Percentiles rank a stretch among this genome's conserved stretches.
Evolutionary conservation across 2,797 vertebrate genomes (phyloP).

Genomic region (Thunnus albacares): DNA sequence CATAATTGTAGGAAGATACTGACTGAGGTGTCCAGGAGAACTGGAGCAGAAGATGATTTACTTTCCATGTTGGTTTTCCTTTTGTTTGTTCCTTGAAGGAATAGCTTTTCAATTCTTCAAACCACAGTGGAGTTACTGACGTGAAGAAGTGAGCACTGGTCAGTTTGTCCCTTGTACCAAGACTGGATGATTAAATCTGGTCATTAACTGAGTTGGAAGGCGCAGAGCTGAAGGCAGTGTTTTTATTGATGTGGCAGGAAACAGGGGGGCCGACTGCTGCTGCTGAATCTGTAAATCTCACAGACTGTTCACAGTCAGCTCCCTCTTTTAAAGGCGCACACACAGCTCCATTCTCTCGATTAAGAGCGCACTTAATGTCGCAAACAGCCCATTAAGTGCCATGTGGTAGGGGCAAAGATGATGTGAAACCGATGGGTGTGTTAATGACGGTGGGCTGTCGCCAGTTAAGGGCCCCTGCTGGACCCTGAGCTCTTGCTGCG

Average conservation of each 20-base stretch:
- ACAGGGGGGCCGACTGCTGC: slow-evolving; percentile 65
- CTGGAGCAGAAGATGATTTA: slow-evolving; percentile 18
- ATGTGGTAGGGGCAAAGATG: slow-evolving; percentile 68
- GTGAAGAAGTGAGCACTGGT: slow-evolving; percentile 49
- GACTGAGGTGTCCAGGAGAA: slow-evolving; percentile 23
- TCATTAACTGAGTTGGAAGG: slow-evolving; percentile 80
- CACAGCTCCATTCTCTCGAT: slow-evolving; percentile 73
- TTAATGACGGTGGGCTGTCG: slow-evolving; percentile 74
- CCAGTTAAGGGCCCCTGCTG: slow-evolving; percentile 39
- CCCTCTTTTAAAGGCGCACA: slow-evolving; percentile 78
- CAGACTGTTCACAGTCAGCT: slow-evolving; percentile 78
- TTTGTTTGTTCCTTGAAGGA: slow-evolving; percentile 11
- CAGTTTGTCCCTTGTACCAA: slow-evolving; percentile 59
- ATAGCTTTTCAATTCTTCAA: slow-evolving; percentile 8
- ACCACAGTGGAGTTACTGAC: slow-evolving; percentile 18
- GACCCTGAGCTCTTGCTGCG: slow-evolving; percentile 34
- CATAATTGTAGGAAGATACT: slow-evolving; percentile 38
- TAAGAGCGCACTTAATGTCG: slow-evolving; percentile 83
- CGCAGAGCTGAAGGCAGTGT: slow-evolving; percentile 73
- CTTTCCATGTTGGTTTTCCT: slow-evolving; percentile 5
- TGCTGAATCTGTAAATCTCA: slow-evolving; percentile 83
- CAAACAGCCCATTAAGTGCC: slow-evolving; percentile 83
- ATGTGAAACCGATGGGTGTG: slow-evolving; percentile 75
- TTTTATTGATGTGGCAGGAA: slow-evolving; percentile 87
- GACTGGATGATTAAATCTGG: slow-evolving; percentile 76